Evolutionary conservation across 2,113 vertebrate genomes (phyloP).

Genomic region (Isurus oxyrinchus): DNA sequence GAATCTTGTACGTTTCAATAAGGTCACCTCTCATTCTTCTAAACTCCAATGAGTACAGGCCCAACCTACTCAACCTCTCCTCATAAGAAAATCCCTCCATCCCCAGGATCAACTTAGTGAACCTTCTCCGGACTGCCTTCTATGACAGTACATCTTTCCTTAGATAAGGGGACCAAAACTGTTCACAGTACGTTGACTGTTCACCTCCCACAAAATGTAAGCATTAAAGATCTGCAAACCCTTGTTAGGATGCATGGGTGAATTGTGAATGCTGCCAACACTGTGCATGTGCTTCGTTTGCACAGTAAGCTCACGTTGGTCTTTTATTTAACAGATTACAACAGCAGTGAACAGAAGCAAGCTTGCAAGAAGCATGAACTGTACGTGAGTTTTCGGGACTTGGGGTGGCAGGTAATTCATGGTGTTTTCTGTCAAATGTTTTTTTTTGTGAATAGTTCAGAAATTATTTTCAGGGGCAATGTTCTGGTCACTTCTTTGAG

Average conservation of each 20-base stretch:
- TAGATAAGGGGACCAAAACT: too few relatives aligned
- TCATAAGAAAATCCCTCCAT: too few relatives aligned
- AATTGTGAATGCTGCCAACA: neutral
- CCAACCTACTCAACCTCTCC: too few relatives aligned
- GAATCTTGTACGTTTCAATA: too few relatives aligned
- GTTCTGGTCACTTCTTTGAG: neutral
- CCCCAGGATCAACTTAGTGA: too few relatives aligned
- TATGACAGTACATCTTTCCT: too few relatives aligned
- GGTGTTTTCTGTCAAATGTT: neutral
- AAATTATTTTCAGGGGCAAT: neutral
- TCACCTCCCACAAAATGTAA: neutral
- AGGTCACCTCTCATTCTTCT: too few relatives aligned
- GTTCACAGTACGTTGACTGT: too few relatives aligned
- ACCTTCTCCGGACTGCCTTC: too few relatives aligned
- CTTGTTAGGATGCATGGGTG: neutral
- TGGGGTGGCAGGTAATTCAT: conserved; percentile 88
- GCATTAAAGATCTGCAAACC: neutral
- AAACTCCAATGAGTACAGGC: too few relatives aligned
- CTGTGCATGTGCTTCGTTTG: neutral
- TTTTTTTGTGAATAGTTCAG: neutral
- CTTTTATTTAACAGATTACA: conserved; percentile 70
- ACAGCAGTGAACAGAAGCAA: conserved; percentile 94
- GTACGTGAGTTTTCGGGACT: conserved; percentile 93
- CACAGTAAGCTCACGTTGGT: neutral
- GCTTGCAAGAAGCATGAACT: conserved; percentile 98